These are phyloP conservation scores for Phoenicopterus ruber DNA, from an alignment of 2,113 vertebrate species.

Conservation along the genomic window DNA sequence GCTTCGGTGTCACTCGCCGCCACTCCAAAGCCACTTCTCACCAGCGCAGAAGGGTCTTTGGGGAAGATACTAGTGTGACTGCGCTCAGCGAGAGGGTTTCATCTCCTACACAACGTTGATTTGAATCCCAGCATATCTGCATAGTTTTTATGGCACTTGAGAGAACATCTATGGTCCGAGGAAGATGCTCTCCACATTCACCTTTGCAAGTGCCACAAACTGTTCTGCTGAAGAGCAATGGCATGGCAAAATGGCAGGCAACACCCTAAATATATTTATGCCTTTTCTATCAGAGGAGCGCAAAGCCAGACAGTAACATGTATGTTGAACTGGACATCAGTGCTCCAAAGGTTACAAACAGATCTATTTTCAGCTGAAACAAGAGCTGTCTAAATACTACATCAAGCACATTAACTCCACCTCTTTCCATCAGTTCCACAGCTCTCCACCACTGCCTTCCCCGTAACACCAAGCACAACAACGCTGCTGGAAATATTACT, in stretches of 20 bases:
- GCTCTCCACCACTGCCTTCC: not conserved
- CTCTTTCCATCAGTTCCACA: not conserved
- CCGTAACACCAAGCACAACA: not conserved
- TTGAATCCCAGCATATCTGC: not conserved
- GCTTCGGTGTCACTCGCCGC: not conserved
- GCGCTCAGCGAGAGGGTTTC: not conserved
- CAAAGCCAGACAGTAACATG: not conserved
- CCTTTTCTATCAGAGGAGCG: not conserved
- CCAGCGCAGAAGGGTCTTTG: not conserved
- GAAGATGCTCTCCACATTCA: not conserved
- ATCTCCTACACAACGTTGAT: fast-evolving
- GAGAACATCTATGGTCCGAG: fast-evolving
- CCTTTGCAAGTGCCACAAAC: not conserved
- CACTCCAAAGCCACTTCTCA: not conserved
- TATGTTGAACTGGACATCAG: not conserved
- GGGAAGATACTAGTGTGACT: not conserved
- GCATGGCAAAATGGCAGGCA: not conserved
- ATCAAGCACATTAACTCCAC: not conserved
- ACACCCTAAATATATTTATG: not conserved
- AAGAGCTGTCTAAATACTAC: not conserved
- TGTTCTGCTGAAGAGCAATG: not conserved
- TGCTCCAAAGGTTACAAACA: not conserved
- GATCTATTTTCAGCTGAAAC: not conserved
- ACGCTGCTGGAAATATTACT: not conserved
- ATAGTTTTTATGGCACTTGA: not conserved